Evolutionary conservation across 2,888 invertebrate genomes (phyloP).

Genomic region (Amiota minor): DNA sequence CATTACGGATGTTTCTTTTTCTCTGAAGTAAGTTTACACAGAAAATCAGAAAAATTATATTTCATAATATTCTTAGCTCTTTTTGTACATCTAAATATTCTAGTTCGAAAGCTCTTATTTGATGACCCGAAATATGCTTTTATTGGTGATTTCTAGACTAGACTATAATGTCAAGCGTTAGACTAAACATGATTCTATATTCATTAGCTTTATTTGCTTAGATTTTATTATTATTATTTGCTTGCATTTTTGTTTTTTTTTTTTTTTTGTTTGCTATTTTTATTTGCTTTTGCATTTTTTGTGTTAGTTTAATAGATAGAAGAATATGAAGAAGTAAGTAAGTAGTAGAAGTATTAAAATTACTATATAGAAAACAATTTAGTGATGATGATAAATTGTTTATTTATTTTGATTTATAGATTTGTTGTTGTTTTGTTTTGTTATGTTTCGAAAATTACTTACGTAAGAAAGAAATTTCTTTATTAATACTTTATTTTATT

Average conservation of each 20-base stretch:
- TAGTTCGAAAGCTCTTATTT: too few relatives aligned
- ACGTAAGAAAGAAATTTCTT: conserved; percentile 25
- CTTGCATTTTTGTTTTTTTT: conserved; percentile 1
- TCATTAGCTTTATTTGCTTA: conserved; percentile 1
- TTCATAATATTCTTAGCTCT: too few relatives aligned
- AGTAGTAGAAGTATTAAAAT: neutral
- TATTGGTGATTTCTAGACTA: too few relatives aligned
- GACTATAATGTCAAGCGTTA: too few relatives aligned
- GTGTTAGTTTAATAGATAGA: neutral
- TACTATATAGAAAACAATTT: neutral
- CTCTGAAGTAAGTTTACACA: too few relatives aligned
- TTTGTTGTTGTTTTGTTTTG: conserved; percentile 12
- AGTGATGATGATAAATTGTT: conserved; percentile 18
- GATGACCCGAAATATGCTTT: too few relatives aligned
- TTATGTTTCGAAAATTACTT: conserved; percentile 15
- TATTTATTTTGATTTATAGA: neutral
- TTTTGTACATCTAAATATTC: too few relatives aligned
- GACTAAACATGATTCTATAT: too few relatives aligned
- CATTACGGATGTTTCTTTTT: too few relatives aligned
- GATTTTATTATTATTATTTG: conserved; percentile 28
- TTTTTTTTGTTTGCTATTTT: conserved; percentile 2
- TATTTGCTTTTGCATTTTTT: conserved; percentile 8
- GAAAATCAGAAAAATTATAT: too few relatives aligned
- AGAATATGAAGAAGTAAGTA: neutral
- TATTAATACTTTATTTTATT: conserved; percentile 3